Base-by-base conservation (phyloP, 2,113 vertebrate species). In the Lasiurus borealis region DNA sequence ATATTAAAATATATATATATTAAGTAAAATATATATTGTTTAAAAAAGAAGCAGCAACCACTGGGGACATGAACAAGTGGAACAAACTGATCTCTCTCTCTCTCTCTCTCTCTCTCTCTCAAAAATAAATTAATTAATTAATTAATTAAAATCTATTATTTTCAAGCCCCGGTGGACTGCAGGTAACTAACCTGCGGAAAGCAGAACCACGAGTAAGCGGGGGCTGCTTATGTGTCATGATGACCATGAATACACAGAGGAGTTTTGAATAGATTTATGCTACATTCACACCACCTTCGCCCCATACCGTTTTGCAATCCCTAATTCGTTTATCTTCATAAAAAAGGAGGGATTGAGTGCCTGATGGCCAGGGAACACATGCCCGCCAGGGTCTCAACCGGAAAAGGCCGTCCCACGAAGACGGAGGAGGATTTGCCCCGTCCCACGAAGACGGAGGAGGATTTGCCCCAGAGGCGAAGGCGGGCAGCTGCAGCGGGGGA, bases 241-340 rank as follows among this genome's bases (percentile, higher is more conserved):
- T 62, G 29, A 59, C 62, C 18, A 12, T 44, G 46, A n/a, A n/a
- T n/a, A n/a, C n/a, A n/a, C 2, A 76, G 36, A 66, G 16, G 34
- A 76, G 68, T 21, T 71, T 48, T 83, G 68, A 62, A 50, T 95
- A 57, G 64, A 62, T 76, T 76, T 72, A 36, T 82, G n/a, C 25
- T 44, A 88, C 9, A 10, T 25, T 8, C 10, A 11, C 23, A 59
- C 57, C 19, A 25, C 57, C n/a, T 82, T 69, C 80, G 36, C 68
- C 34, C 36, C 25, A 11, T 46, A 34, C 34, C 15, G 16, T 76
- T 69, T 85, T 72, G 18, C 14, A 72, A 23, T 57, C 62, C 25
- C 68, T 40, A 73, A 68, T 87, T 77, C 48, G 23, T 72, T 77
- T 82, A n/a, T 34, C 73, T 90, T 92, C 83, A 77, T 44, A 69